phyloP scores from a whole-genome alignment of 2,888 invertebrate species.

The Agrochola lota region DNA sequence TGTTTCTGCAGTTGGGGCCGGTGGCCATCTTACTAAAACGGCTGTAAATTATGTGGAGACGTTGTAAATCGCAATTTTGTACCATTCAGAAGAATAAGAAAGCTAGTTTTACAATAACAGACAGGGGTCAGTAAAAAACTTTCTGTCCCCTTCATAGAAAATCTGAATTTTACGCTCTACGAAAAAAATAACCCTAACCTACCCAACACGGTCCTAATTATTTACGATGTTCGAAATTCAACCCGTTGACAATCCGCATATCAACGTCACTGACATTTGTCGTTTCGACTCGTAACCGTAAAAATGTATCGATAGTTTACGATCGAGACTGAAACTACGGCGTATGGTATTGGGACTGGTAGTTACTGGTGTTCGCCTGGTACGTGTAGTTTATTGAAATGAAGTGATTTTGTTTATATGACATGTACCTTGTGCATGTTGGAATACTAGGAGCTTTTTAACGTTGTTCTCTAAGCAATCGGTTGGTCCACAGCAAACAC shows the following conservation, averaged over 20 bases:
- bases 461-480: neutral
- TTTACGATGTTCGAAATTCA: slow-evolving; percentile 34
- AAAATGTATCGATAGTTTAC: slow-evolving; percentile 30
- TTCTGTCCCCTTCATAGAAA: neutral
- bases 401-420: neutral
- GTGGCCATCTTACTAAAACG: slow-evolving; percentile 25
- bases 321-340: slow-evolving; percentile 21
- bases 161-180: neutral
- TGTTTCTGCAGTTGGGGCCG: slow-evolving; percentile 28
- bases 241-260: slow-evolving; percentile 13
- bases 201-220: slow-evolving; percentile 1
- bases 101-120: neutral
- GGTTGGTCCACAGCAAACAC: too few species aligned
- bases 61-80: slow-evolving; percentile 1
- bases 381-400: slow-evolving; percentile 5
- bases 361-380: neutral
- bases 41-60: slow-evolving; percentile 10
- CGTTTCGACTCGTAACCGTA: slow-evolving; percentile 14
- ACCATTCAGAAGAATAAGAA: slow-evolving; percentile 3
- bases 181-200: neutral
- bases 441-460: neutral
- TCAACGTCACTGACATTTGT: slow-evolving; percentile 41
- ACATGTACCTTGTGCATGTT: neutral
- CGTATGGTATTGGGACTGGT: neutral
- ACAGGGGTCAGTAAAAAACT: too few species aligned